Conservation (phyloP, 37 sponge, comb jelly and placozoan genomes). For the Chondrosia reniformis region DNA sequence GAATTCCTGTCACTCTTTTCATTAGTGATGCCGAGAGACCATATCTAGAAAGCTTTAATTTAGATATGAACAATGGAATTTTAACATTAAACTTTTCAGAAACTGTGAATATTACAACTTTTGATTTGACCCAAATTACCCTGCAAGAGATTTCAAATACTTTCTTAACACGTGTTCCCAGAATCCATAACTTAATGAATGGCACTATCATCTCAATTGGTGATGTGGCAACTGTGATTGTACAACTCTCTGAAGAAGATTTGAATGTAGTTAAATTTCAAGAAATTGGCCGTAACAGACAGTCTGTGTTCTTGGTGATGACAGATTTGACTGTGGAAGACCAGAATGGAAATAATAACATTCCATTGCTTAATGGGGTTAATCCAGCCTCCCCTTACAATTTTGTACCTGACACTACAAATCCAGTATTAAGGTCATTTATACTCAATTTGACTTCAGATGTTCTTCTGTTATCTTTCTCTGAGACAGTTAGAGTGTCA, state of each 20-base stretch:
- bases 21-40: constrained; percentile 64
- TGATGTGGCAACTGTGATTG: constrained; percentile 46
- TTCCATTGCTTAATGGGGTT: constrained; percentile 48
- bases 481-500: constrained; percentile 65
- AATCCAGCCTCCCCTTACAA: constrained; percentile 33
- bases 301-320: constrained; percentile 49
- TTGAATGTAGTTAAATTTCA: constrained; percentile 67
- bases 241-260: constrained; percentile 56
- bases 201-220: constrained; percentile 49
- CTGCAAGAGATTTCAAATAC: constrained; percentile 66
- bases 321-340: constrained; percentile 58
- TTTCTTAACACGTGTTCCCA: constrained; percentile 25
- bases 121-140: constrained; percentile 45
- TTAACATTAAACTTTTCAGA: constrained; percentile 79
- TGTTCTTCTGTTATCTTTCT: constrained; percentile 66
- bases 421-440: constrained; percentile 61
- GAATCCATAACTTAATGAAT: constrained; percentile 43
- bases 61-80: constrained; percentile 74
- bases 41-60: constrained; percentile 53
- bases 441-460: constrained; percentile 69
- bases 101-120: constrained; percentile 68
- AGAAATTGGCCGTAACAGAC: constrained; percentile 53
- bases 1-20: constrained; percentile 26
- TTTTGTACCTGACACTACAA: constrained; percentile 48
- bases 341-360: constrained; percentile 67